phyloP scores from a whole-genome alignment of 2,113 vertebrate genomes.

The Otolemur garnettii region DNA sequence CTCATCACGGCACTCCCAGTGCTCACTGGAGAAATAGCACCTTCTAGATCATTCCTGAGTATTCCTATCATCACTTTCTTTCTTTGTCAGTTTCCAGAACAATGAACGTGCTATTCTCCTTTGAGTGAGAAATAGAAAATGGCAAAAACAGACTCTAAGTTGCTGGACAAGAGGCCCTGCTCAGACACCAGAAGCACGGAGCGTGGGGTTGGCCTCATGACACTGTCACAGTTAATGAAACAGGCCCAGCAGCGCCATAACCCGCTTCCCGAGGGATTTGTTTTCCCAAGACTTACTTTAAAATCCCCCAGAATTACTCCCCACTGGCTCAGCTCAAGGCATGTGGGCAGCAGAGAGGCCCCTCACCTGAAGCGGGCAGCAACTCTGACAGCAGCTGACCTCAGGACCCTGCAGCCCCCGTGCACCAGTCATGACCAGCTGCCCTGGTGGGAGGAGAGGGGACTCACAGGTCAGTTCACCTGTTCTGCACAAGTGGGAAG shows the following conservation, averaged over 20 bases:
- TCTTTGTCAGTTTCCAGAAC: not conserved
- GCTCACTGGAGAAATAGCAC: not conserved
- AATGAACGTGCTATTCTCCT: fast-evolving
- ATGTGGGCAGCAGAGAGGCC: no score
- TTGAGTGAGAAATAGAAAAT: not conserved
- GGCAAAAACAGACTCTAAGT: not conserved
- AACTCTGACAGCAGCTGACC: not conserved
- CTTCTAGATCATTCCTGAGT: not conserved
- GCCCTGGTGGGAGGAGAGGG: no score
- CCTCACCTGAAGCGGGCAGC: no score
- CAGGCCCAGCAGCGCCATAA: fast-evolving
- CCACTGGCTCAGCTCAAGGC: not conserved
- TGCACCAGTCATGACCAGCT: fast-evolving
- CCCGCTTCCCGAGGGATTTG: fast-evolving
- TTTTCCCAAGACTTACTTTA: not conserved
- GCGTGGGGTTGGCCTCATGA: fast-evolving
- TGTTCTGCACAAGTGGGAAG: not conserved
- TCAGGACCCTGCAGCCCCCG: fast-evolving
- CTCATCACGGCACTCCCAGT: fast-evolving
- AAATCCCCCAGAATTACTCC: fast-evolving
- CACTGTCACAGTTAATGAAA: fast-evolving
- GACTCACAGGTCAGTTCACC: fast-evolving
- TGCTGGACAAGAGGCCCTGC: fast-evolving
- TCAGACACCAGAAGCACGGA: fast-evolving
- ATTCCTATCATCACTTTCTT: fast-evolving